These are phyloP conservation scores for Oxystoma pomonae DNA, from an alignment of 2,888 invertebrate genomes.

Conservation along the genomic window DNA sequence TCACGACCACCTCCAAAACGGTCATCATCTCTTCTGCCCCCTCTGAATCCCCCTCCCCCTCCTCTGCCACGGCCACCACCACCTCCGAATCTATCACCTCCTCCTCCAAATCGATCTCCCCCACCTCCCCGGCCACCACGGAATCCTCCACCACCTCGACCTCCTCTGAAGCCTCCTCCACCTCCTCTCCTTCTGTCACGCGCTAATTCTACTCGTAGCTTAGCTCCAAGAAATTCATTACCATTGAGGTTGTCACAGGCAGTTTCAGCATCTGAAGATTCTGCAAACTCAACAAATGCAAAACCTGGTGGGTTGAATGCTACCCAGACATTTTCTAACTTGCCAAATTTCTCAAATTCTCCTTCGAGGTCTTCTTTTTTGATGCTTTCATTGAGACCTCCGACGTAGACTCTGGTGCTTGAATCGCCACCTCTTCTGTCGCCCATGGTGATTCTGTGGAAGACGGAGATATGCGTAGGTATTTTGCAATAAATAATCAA, in stretches of 20 bases:
- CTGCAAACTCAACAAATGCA: conserved; percentile 90
- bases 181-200: conserved; percentile 70
- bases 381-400: conserved; percentile 82
- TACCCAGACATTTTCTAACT: conserved; percentile 89
- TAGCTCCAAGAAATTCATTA: conserved; percentile 80
- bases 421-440: conserved; percentile 41
- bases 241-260: conserved; percentile 88
- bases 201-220: conserved; percentile 83
- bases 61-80: conserved; percentile 26
- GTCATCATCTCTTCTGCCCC: conserved; percentile 35
- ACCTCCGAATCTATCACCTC: conserved; percentile 30
- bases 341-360: conserved; percentile 89
- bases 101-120: conserved; percentile 30
- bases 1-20: conserved; percentile 43
- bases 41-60: conserved; percentile 30
- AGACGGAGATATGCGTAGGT: conserved; percentile 24
- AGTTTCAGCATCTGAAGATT: conserved; percentile 82
- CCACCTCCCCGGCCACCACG: conserved; percentile 42
- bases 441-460: conserved; percentile 33
- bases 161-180: conserved; percentile 56
- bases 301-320: conserved; percentile 93
- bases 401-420: conserved; percentile 83
- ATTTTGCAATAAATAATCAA: conserved; percentile 15
- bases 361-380: conserved; percentile 89
- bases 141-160: conserved; percentile 49